These are phyloP conservation scores for Drosophila multiciliata DNA, from an alignment of 2,888 invertebrate species.

Conservation along the genomic window DNA sequence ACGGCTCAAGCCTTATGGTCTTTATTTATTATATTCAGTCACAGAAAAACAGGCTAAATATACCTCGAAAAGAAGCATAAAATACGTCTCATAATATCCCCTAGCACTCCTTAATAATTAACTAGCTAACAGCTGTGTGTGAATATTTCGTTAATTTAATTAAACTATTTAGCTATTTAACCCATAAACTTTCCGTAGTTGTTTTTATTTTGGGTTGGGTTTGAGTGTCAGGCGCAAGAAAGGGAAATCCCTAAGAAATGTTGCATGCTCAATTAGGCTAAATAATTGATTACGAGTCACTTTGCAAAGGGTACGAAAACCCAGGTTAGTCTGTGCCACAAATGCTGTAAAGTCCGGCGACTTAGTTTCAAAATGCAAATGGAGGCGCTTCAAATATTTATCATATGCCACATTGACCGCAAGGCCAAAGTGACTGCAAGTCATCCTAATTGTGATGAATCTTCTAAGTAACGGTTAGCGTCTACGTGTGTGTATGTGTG, in stretches of 20 bases:
- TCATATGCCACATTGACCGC: conserved; percentile 54
- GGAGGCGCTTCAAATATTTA: conserved; percentile 63
- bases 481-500: background rate
- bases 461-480: conserved; percentile 2
- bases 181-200: conserved; percentile 7
- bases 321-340: conserved; percentile 16
- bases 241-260: conserved; percentile 11
- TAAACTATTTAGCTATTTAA: conserved; percentile 19
- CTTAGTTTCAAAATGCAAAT: conserved; percentile 29
- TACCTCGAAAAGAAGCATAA: background rate
- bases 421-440: conserved; percentile 23
- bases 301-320: conserved; percentile 33
- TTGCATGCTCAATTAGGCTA: conserved; percentile 46
- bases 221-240: background rate
- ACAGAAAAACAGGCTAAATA: background rate
- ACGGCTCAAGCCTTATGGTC: background rate
- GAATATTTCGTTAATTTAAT: conserved; percentile 39
- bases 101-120: conserved; percentile 19
- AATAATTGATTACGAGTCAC: conserved; percentile 49
- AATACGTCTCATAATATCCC: background rate
- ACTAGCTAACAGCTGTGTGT: conserved; percentile 17
- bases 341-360: conserved; percentile 41
- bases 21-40: background rate
- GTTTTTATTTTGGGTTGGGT: background rate
- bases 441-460: conserved; percentile 30